Evolutionary conservation across 2,113 vertebrate species (phyloP).

Genomic region (Glaucidium brasilianum): DNA sequence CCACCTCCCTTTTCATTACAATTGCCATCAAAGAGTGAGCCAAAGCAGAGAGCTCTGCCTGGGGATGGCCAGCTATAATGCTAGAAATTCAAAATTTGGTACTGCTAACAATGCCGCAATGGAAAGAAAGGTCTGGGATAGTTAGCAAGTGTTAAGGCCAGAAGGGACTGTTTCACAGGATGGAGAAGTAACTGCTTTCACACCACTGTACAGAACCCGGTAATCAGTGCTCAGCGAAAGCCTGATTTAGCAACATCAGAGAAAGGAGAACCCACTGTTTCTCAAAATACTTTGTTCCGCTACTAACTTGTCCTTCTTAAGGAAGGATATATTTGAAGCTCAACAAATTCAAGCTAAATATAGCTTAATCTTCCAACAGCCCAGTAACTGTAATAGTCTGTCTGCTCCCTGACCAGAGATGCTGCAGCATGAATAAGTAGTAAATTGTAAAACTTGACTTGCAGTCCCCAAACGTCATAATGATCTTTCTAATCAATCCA

Average conservation of each 20-base stretch:
- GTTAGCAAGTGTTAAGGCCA: neutral
- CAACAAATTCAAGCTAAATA: neutral
- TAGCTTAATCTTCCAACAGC: neutral
- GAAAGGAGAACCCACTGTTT: neutral
- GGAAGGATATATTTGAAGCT: neutral
- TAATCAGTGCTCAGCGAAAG: neutral
- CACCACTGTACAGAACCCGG: neutral
- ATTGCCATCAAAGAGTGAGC: neutral
- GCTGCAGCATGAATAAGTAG: neutral
- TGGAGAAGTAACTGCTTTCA: neutral
- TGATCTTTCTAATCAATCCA: neutral
- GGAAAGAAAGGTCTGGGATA: neutral
- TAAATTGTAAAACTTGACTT: neutral
- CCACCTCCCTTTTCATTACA: neutral
- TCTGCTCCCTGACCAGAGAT: neutral
- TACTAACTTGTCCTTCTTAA: neutral
- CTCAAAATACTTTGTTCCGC: neutral
- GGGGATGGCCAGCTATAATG: neutral
- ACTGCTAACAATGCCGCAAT: neutral
- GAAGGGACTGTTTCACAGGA: neutral
- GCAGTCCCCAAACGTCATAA: neutral
- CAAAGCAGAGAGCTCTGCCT: neutral
- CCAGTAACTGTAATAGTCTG: neutral
- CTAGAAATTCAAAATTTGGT: neutral
- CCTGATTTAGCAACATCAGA: neutral